Conservation (phyloP, 2,888 invertebrate genomes). For the Drosophila quasianomalipes region DNA sequence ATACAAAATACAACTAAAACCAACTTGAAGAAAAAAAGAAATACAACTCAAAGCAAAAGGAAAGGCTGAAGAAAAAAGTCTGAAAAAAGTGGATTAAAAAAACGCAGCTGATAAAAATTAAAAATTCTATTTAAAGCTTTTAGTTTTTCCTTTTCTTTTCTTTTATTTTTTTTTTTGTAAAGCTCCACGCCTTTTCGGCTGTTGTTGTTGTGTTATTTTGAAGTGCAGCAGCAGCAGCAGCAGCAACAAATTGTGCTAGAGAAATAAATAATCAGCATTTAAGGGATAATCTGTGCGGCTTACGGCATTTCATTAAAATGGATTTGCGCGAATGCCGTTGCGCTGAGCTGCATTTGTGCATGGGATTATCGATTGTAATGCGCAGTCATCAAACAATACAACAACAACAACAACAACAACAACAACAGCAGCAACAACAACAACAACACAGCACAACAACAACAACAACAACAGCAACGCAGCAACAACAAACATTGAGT, state of each 20-base stretch:
- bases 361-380: conserved; percentile 76
- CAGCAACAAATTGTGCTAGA: conserved; percentile 29
- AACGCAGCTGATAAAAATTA: conserved; percentile 41
- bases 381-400: conserved; percentile 74
- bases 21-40: not conserved
- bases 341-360: conserved; percentile 76
- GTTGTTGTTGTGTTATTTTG: conserved; percentile 33
- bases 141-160: conserved; percentile 15
- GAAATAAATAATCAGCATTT: conserved; percentile 61
- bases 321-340: conserved; percentile 70
- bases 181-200: conserved; percentile 54
- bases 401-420: conserved; percentile 38
- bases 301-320: conserved; percentile 74
- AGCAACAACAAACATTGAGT: conserved; percentile 63
- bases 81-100: conserved; percentile 7
- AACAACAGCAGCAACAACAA: conserved; percentile 23
- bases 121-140: conserved; percentile 55
- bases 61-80: conserved; percentile 2
- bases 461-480: conserved; percentile 10
- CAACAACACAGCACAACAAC: conserved; percentile 7
- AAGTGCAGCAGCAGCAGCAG: conserved; percentile 38
- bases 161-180: conserved; percentile 22
- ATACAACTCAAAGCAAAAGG: not conserved
- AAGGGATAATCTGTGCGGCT: conserved; percentile 63
- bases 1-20: conserved; percentile 7